Percentiles rank a stretch among this genome's conserved stretches.
Evolutionary conservation across 2,797 vertebrate species (phyloP).

Genomic region (Capromys pilorides): DNA sequence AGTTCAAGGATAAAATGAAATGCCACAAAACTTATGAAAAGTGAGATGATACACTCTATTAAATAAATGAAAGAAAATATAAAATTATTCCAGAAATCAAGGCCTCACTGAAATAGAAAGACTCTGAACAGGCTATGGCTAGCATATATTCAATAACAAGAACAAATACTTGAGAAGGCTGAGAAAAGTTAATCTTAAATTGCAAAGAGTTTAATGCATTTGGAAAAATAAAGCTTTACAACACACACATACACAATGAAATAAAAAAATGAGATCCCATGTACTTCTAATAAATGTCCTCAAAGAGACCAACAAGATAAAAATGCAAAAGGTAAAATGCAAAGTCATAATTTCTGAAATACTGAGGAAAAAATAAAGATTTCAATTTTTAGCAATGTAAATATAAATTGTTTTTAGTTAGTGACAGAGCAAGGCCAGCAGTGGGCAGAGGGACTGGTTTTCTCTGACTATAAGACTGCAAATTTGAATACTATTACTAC

Average conservation of each 20-base stretch:
- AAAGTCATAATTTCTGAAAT: conserved; percentile 12
- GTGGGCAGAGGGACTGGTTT: not conserved
- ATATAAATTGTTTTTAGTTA: not conserved
- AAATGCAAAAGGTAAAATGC: not conserved
- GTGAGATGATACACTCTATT: not conserved
- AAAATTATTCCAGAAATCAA: conserved; percentile 17
- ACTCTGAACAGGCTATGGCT: not conserved
- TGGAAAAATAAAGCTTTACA: not conserved
- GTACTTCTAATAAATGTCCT: not conserved
- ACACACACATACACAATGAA: not conserved
- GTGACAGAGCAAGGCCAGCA: not conserved
- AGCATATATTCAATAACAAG: not conserved
- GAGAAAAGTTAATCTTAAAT: conserved; percentile 15
- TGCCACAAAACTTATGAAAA: conserved; percentile 8
- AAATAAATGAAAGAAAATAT: conserved; percentile 7
- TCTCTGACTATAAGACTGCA: not conserved
- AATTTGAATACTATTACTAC: not conserved
- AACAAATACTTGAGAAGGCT: not conserved
- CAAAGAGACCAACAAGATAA: not conserved
- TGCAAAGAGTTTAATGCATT: not conserved
- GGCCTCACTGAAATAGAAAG: not conserved
- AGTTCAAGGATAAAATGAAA: conserved; percentile 47
- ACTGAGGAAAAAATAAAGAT: not conserved
- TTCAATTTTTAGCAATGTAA: not conserved
- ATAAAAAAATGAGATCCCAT: not conserved